Percentiles rank a stretch among this genome's conserved stretches.
Conservation (phyloP, 2,888 invertebrate species). For the Apamea epomidion region DNA sequence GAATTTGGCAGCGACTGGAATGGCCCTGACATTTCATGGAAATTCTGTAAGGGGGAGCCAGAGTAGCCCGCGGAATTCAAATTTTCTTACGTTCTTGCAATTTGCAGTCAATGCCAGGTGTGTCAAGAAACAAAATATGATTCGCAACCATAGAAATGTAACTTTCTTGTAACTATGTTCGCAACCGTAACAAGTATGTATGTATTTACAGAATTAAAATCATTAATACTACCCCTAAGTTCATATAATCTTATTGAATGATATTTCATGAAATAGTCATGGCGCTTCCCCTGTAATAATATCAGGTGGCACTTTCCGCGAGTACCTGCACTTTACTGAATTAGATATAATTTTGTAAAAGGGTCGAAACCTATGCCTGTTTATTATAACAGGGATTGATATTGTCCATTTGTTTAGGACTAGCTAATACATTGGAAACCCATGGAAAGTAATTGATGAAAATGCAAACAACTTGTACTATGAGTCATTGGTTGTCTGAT, state of each 20-base stretch:
- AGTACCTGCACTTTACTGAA: slow-evolving; percentile 11
- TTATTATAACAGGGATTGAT: background rate
- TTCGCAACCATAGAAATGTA: background rate
- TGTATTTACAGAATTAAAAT: background rate
- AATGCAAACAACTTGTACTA: background rate
- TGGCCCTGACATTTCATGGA: slow-evolving; percentile 27
- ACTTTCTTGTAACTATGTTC: no score
- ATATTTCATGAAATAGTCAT: background rate
- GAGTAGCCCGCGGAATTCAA: background rate
- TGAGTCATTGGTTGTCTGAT: background rate
- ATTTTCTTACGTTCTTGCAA: background rate
- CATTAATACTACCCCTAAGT: background rate
- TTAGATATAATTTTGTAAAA: slow-evolving; percentile 15
- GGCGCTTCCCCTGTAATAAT: slow-evolving; percentile 12
- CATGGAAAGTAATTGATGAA: background rate
- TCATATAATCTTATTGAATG: background rate
- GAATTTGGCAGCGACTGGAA: slow-evolving; percentile 33
- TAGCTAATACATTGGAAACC: background rate
- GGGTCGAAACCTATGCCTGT: background rate
- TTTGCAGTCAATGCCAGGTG: background rate
- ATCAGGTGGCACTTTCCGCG: slow-evolving; percentile 16
- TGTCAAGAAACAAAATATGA: background rate
- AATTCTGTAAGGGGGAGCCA: slow-evolving; percentile 22
- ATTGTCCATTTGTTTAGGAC: background rate
- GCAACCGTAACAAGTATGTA: no score